Evolutionary conservation across 2,888 invertebrate species (phyloP).

Genomic region (Cryptocephalus moraei): DNA sequence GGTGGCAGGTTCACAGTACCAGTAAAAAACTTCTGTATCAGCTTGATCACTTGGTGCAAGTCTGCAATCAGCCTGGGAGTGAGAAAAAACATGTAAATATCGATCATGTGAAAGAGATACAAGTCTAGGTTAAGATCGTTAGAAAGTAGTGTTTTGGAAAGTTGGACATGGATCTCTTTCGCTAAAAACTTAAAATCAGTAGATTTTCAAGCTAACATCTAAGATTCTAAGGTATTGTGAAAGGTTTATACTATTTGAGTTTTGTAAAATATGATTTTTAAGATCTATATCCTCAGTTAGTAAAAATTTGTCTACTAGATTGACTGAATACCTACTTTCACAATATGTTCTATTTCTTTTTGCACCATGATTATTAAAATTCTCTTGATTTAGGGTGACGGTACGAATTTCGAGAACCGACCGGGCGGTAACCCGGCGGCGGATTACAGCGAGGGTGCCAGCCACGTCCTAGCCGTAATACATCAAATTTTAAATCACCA

Average conservation of each 20-base stretch:
- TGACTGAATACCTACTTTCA: not conserved
- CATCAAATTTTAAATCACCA: constrained; percentile 96
- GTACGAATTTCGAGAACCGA: constrained; percentile 44
- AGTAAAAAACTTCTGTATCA: constrained; percentile 94
- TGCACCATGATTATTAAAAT: not conserved
- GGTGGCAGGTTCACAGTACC: constrained; percentile 78
- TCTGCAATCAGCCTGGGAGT: constrained; percentile 86
- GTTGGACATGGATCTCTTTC: too few species aligned
- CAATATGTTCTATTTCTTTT: not conserved
- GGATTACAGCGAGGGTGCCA: constrained; percentile 94
- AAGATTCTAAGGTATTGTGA: too few species aligned
- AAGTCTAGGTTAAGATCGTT: too few species aligned
- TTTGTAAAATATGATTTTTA: too few species aligned
- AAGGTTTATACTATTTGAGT: not conserved
- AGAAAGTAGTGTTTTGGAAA: too few species aligned
- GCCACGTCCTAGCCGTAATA: constrained; percentile 91
- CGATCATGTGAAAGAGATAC: not conserved
- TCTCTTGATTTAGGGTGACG: constrained; percentile 28
- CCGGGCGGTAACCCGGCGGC: constrained; percentile 79
- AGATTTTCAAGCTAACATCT: too few species aligned
- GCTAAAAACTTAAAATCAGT: too few species aligned
- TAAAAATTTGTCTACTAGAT: not conserved
- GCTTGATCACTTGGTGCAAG: constrained; percentile 90
- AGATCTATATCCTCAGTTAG: too few species aligned
- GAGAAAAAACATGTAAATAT: constrained; percentile 65